Percentiles rank a stretch among this genome's conserved stretches.
These are phyloP conservation scores for Ctenoplectra terminalis DNA, from an alignment of 1,140 invertebrate species.

Conservation along the genomic window DNA sequence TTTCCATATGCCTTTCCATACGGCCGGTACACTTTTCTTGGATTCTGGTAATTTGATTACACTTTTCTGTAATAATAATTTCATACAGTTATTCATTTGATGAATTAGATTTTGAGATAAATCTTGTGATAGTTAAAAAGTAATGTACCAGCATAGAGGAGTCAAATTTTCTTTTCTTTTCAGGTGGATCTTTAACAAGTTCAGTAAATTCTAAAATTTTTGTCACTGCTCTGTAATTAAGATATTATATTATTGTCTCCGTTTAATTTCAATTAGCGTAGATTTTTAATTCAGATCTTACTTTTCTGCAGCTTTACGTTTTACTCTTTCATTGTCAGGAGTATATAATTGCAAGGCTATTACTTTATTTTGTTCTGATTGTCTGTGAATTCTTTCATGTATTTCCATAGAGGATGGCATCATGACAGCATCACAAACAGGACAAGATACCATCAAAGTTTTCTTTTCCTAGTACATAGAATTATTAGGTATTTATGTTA, in stretches of 20 bases:
- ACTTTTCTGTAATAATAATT: slow-evolving; percentile 62
- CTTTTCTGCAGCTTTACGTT: slow-evolving; percentile 84
- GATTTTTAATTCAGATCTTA: slow-evolving; percentile 62
- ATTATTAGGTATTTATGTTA: neutral
- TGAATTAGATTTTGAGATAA: neutral
- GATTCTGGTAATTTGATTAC: slow-evolving; percentile 67
- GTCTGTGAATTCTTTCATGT: slow-evolving; percentile 80
- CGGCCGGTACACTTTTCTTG: slow-evolving; percentile 67
- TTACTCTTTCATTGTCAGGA: slow-evolving; percentile 57
- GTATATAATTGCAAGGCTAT: slow-evolving; percentile 46
- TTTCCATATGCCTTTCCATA: slow-evolving; percentile 72
- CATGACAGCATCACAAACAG: slow-evolving; percentile 83
- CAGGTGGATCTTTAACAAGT: slow-evolving; percentile 56
- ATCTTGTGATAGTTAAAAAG: neutral
- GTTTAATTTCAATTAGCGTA: neutral
- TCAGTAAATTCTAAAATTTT: slow-evolving; percentile 76
- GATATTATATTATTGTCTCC: slow-evolving; percentile 18
- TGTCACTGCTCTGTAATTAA: slow-evolving; percentile 71
- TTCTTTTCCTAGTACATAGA: slow-evolving; percentile 81
- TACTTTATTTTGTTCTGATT: slow-evolving; percentile 63
- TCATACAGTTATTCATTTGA: slow-evolving; percentile 11
- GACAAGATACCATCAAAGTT: slow-evolving; percentile 82
- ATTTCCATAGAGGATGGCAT: slow-evolving; percentile 85
- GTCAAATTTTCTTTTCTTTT: slow-evolving; percentile 34
- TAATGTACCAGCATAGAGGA: slow-evolving; percentile 27